Conservation (phyloP, 2,797 vertebrate species). For the Catostomus latipinnis region DNA sequence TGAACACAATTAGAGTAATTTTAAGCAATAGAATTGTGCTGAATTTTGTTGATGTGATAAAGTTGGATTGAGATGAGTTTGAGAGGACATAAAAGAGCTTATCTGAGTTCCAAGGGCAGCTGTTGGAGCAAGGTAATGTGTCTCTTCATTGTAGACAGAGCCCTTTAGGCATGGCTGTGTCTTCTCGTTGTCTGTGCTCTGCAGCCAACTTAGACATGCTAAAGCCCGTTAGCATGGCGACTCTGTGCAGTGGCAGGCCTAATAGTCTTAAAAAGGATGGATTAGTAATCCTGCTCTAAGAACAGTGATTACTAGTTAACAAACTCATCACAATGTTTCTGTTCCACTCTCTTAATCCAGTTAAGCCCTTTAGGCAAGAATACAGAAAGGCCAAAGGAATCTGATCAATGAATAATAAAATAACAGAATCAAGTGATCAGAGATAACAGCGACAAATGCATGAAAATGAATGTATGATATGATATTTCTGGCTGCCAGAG, state of each 20-base stretch:
- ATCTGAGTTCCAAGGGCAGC: constrained; percentile 48
- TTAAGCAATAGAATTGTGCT: not conserved
- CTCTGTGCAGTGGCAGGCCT: constrained; percentile 58
- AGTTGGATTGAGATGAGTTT: not conserved
- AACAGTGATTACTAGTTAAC: constrained; percentile 62
- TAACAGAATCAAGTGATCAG: constrained; percentile 38
- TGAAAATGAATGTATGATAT: not conserved
- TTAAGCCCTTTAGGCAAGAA: constrained; percentile 49
- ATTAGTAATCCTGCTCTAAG: constrained; percentile 58
- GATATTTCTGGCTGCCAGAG: not conserved
- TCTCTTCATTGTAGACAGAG: constrained; percentile 56
- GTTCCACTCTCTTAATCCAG: constrained; percentile 61
- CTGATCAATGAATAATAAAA: constrained; percentile 36
- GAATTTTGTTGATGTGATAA: constrained; percentile 20
- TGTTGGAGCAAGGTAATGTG: constrained; percentile 46
- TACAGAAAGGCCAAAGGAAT: constrained; percentile 23
- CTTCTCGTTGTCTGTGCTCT: constrained; percentile 55
- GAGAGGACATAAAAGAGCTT: constrained; percentile 32
- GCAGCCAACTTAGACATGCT: constrained; percentile 51
- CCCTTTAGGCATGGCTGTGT: constrained; percentile 57
- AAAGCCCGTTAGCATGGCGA: constrained; percentile 62
- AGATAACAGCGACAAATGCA: constrained; percentile 22
- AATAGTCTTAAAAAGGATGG: constrained; percentile 57
- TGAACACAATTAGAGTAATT: not conserved
- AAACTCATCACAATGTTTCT: constrained; percentile 65